Evolutionary conservation across 2,888 invertebrate genomes (phyloP).

Genomic region (Rosalia funebris): DNA sequence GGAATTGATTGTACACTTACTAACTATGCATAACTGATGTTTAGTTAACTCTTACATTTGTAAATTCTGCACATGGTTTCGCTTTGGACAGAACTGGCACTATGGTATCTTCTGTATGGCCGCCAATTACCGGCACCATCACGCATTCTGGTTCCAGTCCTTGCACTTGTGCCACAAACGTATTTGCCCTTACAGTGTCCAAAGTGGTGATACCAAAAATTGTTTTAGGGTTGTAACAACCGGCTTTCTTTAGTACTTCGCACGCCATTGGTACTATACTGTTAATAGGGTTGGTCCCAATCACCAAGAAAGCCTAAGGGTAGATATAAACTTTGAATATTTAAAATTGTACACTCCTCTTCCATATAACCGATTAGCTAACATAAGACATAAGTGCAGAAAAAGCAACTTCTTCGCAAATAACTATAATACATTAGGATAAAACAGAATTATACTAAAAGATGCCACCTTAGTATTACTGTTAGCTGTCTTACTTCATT

Average conservation of each 20-base stretch:
- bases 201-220: slow-evolving; percentile 81
- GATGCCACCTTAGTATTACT: too few relatives aligned
- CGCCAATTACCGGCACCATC: slow-evolving; percentile 80
- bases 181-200: slow-evolving; percentile 78
- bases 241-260: slow-evolving; percentile 73
- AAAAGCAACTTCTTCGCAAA: too few relatives aligned
- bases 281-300: slow-evolving; percentile 70
- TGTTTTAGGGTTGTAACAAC: slow-evolving; percentile 71
- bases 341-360: too few relatives aligned
- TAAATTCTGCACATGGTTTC: slow-evolving; percentile 64
- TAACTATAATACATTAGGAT: too few relatives aligned
- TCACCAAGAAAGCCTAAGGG: slow-evolving; percentile 63
- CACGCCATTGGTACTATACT: slow-evolving; percentile 76
- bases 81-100: slow-evolving; percentile 81
- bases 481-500: too few relatives aligned
- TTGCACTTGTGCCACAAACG: slow-evolving; percentile 76
- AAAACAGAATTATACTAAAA: too few relatives aligned
- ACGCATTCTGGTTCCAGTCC: slow-evolving; percentile 73
- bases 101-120: slow-evolving; percentile 78
- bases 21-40: too few relatives aligned
- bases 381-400: too few relatives aligned
- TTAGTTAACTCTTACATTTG: slow-evolving; percentile 53
- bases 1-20: too few relatives aligned
- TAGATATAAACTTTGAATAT: too few relatives aligned
- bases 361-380: too few relatives aligned